Conservation (phyloP, 2,113 vertebrate species). For the Sinocyclocheilus anophthalmus region DNA sequence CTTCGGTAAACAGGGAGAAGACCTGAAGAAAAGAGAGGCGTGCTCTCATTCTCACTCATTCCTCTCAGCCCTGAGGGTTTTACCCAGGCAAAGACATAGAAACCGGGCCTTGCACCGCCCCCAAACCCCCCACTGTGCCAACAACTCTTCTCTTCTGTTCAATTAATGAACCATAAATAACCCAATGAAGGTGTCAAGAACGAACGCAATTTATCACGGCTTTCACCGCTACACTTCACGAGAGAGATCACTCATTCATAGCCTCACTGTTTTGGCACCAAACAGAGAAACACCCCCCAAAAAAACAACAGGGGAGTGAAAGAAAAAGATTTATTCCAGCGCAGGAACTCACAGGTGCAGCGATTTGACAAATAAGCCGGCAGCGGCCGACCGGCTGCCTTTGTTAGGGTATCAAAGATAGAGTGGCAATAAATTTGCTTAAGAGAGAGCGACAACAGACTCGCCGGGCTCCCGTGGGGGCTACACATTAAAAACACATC, state of each 20-base stretch:
- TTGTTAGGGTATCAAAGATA: constrained; percentile 82
- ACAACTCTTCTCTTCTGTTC: constrained; percentile 91
- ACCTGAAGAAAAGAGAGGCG: constrained; percentile 60
- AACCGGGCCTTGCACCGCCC: constrained; percentile 52
- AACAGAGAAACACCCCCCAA: constrained; percentile 61
- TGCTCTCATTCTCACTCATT: constrained; percentile 43
- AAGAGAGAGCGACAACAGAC: constrained; percentile 79
- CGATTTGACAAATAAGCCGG: constrained; percentile 90
- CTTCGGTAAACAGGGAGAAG: constrained; percentile 66
- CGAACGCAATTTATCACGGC: constrained; percentile 93
- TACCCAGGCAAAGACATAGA: constrained; percentile 70
- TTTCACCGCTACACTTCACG: constrained; percentile 83
- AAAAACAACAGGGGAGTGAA: constrained; percentile 60
- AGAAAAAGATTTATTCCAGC: constrained; percentile 90
- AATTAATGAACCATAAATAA: constrained; percentile 99
- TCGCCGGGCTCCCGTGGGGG: constrained; percentile 72
- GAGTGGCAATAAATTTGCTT: constrained; percentile 91
- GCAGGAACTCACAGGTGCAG: constrained; percentile 87
- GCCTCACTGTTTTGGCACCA: constrained; percentile 64
- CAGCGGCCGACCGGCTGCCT: constrained; percentile 78
- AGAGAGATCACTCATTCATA: constrained; percentile 80
- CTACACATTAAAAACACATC: constrained; percentile 74
- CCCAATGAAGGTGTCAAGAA: constrained; percentile 98
- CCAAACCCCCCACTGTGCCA: constrained; percentile 82
- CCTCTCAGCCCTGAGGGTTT: constrained; percentile 69